Evolutionary conservation across 2,888 invertebrate genomes (phyloP), one percentile per base, ranked within the genome.

Genomic region (Tenthredo notha): DNA sequence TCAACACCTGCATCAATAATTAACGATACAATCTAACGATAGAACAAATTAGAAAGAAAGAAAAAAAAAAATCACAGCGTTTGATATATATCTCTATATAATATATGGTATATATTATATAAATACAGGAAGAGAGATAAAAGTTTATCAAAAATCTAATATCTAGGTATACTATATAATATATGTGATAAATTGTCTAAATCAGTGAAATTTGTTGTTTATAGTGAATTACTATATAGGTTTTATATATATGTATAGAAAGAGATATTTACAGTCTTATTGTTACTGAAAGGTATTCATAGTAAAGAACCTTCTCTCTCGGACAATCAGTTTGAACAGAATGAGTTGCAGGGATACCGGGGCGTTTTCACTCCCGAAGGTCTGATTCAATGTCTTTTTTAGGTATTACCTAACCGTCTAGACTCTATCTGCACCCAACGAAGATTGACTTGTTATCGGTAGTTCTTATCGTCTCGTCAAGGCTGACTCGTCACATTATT

Each of bases 341-440:
- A 74, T 40, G 21, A 15, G 70, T 7, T 43, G 25, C 12, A 40
- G 74, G 74, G 25, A 29, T 18, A 12, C 74, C 10, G 21, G n/a
- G n/a, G n/a, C 9, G 74, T 40, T 74, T 43, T n/a, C 74, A 21
- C 74, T 74, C 43, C 43, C 74, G 43, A 74, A 74, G 43, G 74
- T 43, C 74, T 74, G 12, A 74, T 37, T 74, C 40, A 43, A 25
- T 40, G 74, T 43, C 43, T 74, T 43, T 43, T 74, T 74, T 74
- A 74, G 74, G 43, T 40, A 74, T 74, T 74, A 74, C 74, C 40
- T 74, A 74, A 74, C 74, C 74, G 74, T 74, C 74, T 74, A 74
- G 74, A 74, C 74, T 74, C 33, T 2, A 33, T 33, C 43, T 43
- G 43, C n/a, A 74, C 25, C 29, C n/a, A 70, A 61, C 25, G 12